Evolutionary conservation across 2,113 vertebrate genomes (phyloP), one percentile per base, ranked within the genome.

Genomic region (Crocuta crocuta): DNA sequence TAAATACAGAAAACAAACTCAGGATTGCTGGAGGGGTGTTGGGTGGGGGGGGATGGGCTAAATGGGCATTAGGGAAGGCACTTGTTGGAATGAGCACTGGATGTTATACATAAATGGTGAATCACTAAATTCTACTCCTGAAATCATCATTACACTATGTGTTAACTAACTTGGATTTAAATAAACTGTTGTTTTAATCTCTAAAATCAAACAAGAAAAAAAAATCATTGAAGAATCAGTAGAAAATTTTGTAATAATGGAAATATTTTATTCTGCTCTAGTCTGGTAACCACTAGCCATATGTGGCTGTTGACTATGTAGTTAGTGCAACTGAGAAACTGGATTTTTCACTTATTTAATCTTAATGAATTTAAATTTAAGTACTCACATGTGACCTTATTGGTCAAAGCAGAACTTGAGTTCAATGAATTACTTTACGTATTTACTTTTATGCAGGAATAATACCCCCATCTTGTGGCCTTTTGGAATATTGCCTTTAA

Each of bases 391-490:
- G 17, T 74, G 19, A 13, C 17, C 0, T 35, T 33, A 8, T 1
- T 89, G 5, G 24, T 89, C 48, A 81, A 61, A 43, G 24, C 17
- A 35, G 31, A 71, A 48, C 4, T 48, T 61, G 63, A 53, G 50
- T 8, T 83, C 16, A 39, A 11, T 2, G 12, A 5, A 13, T 23
- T 23, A 17, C 48, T 70, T 73, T 43, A 58, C 87, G 8, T 24
- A 39, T 48, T 83, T 71, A 43, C 17, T 97, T 97, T 0, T 15
- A 43, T 91, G 98, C 48, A 86, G 63, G 28, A 96, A 94, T 81
- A 98, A 94, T 81, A 98, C 0, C 74, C 4, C 98, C 98, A 98
- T 94, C 98, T 98, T 95, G 98, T 98, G 98, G 98, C 4, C 80
- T 48, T 7, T 66, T 50, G 53, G 53, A 94, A 90, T 94, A 98